Evolutionary conservation across 2,797 vertebrate species (phyloP), one percentile per base, ranked within the genome.

Genomic region (Parauchenoglanis ngamensis): DNA sequence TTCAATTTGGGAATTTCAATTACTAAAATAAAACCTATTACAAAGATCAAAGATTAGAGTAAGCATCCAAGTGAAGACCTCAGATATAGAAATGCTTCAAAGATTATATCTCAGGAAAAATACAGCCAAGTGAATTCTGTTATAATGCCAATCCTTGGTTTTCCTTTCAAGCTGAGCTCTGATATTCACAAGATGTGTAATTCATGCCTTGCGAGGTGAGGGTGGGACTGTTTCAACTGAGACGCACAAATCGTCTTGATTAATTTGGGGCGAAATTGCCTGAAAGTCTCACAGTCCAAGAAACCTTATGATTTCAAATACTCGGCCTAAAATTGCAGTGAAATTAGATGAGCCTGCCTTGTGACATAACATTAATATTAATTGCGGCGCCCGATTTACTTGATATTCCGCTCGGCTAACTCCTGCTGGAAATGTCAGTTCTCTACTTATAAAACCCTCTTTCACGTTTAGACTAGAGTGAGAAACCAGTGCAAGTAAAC

Each of bases 361-460:
- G 91, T 93, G 93, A 93, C 91, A 90, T 93, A 84, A 89, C 91
- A 94, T 94, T 94, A 95, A 95, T 94, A 95, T 95, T 93, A 94
- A 95, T 92, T 75, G 63, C 84, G 78, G 75, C 56, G 88, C 88
- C 90, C 85, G 75, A 86, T 91, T 94, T 92, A 91, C 93, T 94
- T 93, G 90, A 89, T 92, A 95, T 94, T 94, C 94, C 61, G 85
- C 82, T 91, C 49, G 52, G 44, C 80, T 84, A 78, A 88, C 90
- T 82, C 86, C 17, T 73, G 68, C 92, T 90, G 90, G 44, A 84
- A 91, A 91, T 87, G 94, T 93, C 91, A 92, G 91, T 92, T 91
- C 82, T 88, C 87, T 78, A 89, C 88, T 85, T 68, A 83, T 63
- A 89, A 90, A 82, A 46, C 67, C n/a, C 46, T 78, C 84, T 84